Base-by-base conservation (phyloP, 2,797 vertebrate species). In the Gymnopithys bicolor region DNA sequence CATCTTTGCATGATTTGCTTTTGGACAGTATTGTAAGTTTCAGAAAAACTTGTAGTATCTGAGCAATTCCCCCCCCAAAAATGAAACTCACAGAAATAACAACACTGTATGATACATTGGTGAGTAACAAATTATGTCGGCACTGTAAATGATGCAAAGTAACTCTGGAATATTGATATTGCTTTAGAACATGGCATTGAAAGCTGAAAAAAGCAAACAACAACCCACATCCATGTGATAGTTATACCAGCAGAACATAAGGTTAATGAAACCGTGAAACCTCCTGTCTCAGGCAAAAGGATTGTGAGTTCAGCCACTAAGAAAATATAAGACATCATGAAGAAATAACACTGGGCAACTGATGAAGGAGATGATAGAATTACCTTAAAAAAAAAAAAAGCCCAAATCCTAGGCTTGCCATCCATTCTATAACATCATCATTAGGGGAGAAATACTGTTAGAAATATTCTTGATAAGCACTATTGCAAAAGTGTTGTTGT, bases 261-360 rank as follows among this genome's bases (percentile, higher is more conserved):
- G 37, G 67, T 86, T 92, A 93, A 67, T 76, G 69, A 91, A 94
- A 85, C 16, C 9, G 64, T 76, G 69, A 91, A 94, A 85, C 16
- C 9, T 91, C 49, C 82, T 83, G 88, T 62, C 71, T 90, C 69
- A 32, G 59, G 94, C 58, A 86, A 95, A 82, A 88, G 56, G 13
- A 86, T 63, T 10, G 8, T 78, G 76, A 81, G 13, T 79, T 95
- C 46, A 77, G 46, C 91, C 55, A 84, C 39, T 66, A 89, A 79
- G 53, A 82, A 96, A 84, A 79, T 46, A 9, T 32, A 85, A 77
- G 13, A 25, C 10, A n/a, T 41, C 45, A 23, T 77, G 62, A 63
- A 80, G 19, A 90, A 92, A 76, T 89, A 59, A 24, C 48, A 82
- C 6, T 30, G 13, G 3, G 7, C 24, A 56, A 46, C 25, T 41